phyloP scores from a whole-genome alignment of 2,113 vertebrate species.

The Ceyx melanurus region DNA sequence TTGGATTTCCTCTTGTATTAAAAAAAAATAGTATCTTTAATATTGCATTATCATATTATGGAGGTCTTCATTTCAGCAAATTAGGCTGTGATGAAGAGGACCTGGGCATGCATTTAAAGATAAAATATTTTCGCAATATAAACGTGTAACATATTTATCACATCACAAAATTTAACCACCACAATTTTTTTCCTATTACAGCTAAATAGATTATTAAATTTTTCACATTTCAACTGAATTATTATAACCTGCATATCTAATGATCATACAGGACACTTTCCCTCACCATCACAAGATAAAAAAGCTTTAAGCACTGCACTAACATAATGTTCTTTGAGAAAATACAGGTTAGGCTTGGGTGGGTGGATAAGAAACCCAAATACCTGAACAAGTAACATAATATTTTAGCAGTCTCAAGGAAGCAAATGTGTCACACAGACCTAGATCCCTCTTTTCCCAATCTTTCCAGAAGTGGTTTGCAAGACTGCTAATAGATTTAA shows the following conservation, averaged over 20 bases:
- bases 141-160: background rate
- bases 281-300: background rate
- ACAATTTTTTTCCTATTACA: background rate
- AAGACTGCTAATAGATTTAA: background rate
- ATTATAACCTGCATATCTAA: background rate
- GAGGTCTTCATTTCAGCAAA: conserved; percentile 22
- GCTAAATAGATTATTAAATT: background rate
- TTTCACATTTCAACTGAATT: background rate
- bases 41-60: background rate
- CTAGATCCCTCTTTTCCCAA: background rate
- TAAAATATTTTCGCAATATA: background rate
- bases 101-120: background rate
- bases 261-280: background rate
- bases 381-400: background rate
- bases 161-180: background rate
- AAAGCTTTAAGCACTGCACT: background rate
- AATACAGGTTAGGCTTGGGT: background rate
- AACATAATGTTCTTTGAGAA: background rate
- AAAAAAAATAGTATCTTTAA: conserved; percentile 49
- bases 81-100: background rate
- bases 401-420: background rate
- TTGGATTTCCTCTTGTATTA: background rate
- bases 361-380: background rate
- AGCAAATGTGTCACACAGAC: background rate
- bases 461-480: background rate